A percentile compares a stretch with the other conserved stretches of the same genome.
Evolutionary conservation across 2,888 invertebrate species (phyloP).

Genomic region (Augochlorella aurata): DNA sequence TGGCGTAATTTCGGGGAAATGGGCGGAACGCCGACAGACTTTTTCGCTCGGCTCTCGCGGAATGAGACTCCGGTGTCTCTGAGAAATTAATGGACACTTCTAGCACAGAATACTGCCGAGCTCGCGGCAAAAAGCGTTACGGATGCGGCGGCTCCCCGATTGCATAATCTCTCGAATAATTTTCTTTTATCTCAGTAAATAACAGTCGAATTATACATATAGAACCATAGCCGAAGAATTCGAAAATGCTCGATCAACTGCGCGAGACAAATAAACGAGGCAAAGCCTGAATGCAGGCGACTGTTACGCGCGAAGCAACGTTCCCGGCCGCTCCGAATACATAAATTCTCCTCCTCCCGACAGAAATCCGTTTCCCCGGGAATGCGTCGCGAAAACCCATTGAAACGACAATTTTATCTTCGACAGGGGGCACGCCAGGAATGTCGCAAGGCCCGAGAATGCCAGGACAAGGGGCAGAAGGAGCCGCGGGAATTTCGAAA

Average conservation of each 20-base stretch:
- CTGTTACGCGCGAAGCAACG: not conserved
- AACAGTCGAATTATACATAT: too few relatives aligned
- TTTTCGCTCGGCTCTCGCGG: not conserved
- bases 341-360: constrained; percentile 36
- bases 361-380: constrained; percentile 22
- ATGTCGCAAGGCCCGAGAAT: constrained; percentile 34
- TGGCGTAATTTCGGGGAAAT: constrained; percentile 12
- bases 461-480: constrained; percentile 7
- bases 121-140: too few relatives aligned
- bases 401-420: constrained; percentile 43
- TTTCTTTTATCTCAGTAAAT: too few relatives aligned
- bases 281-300: not conserved
- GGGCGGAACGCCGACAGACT: constrained; percentile 11
- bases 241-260: not conserved
- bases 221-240: not conserved
- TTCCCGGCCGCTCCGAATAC: constrained; percentile 11
- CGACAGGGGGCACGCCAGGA: constrained; percentile 47
- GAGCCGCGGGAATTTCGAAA: constrained; percentile 52
- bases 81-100: not conserved
- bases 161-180: too few relatives aligned
- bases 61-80: not conserved
- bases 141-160: too few relatives aligned
- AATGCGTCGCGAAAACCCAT: constrained; percentile 38
- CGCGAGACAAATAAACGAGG: not conserved
- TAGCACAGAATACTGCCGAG: not conserved